Evolutionary conservation across 2,113 vertebrate genomes (phyloP).

Genomic region (Pantherophis guttatus): DNA sequence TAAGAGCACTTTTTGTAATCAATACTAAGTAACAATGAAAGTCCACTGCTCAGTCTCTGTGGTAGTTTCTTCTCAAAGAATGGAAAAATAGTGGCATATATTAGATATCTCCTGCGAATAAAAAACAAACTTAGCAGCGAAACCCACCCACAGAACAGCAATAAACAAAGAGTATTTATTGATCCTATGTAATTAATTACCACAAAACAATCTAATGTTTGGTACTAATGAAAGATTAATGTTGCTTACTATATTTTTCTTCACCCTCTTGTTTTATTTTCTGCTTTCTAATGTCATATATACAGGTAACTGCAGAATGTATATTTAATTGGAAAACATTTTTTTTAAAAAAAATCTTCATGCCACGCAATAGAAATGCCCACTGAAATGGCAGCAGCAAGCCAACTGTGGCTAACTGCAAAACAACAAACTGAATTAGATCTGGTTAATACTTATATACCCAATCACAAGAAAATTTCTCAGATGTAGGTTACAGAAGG

Average conservation of each 20-base stretch:
- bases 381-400: neutral
- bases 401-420: neutral
- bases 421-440: neutral
- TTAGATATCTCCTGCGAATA: constrained; percentile 9
- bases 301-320: neutral
- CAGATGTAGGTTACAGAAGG: neutral
- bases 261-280: neutral
- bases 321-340: neutral
- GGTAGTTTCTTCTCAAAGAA: constrained; percentile 42
- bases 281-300: neutral
- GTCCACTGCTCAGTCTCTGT: constrained; percentile 10
- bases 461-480: neutral
- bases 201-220: neutral
- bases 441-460: neutral
- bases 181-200: constrained; percentile 27
- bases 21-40: constrained; percentile 38
- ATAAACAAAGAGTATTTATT: constrained; percentile 23
- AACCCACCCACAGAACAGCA: neutral
- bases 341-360: neutral
- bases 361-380: neutral
- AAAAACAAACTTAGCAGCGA: constrained; percentile 21
- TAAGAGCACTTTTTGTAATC: neutral
- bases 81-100: constrained; percentile 30
- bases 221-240: neutral
- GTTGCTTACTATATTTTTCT: neutral